Evolutionary conservation across 1,140 invertebrate species (phyloP).

Genomic region (Tetramorium alpestre): DNA sequence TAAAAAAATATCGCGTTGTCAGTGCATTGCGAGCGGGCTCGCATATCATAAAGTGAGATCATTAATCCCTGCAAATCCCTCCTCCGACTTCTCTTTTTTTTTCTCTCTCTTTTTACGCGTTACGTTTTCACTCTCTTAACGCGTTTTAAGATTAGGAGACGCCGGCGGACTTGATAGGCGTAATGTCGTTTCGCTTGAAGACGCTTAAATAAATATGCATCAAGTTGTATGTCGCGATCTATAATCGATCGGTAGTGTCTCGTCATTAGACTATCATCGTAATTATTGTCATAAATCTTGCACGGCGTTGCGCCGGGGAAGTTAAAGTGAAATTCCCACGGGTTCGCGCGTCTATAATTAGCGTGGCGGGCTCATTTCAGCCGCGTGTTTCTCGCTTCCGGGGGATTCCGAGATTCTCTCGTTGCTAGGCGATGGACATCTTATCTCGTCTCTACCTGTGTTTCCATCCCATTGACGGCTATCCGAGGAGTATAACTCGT

Average conservation of each 20-base stretch:
- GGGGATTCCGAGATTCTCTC: background rate
- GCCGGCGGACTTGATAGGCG: background rate
- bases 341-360: conserved; percentile 56
- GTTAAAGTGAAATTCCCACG: conserved; percentile 29
- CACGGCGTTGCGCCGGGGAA: background rate
- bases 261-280: conserved; percentile 29
- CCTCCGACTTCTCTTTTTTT: background rate
- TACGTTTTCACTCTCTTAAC: background rate
- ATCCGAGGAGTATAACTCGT: background rate
- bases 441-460: background rate
- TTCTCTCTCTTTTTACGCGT: no score
- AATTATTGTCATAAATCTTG: conserved; percentile 69
- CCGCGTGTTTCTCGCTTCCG: background rate
- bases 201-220: no score
- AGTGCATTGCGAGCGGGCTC: background rate
- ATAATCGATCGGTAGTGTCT: conserved; percentile 58
- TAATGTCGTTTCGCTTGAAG: background rate
- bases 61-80: background rate
- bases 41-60: background rate
- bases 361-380: background rate
- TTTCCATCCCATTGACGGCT: background rate
- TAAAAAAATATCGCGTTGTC: background rate
- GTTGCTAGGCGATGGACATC: conserved; percentile 15
- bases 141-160: background rate
- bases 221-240: background rate